Conservation (phyloP, 2,888 invertebrate species). For the Drosophila greeni region DNA sequence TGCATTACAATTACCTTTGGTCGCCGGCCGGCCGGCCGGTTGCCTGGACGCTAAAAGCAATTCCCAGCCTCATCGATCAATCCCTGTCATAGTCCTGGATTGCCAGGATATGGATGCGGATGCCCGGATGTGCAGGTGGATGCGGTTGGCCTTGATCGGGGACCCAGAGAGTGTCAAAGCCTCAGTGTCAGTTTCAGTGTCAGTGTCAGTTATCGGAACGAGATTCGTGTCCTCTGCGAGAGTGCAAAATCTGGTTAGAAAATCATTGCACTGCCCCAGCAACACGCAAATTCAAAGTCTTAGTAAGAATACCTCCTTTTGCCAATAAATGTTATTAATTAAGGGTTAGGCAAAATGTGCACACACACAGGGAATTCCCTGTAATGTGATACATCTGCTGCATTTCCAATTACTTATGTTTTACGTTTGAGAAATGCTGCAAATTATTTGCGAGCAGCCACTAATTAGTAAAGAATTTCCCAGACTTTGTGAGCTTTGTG, state of each 20-base stretch:
- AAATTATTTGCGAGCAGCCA: neutral
- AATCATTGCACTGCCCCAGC: no score
- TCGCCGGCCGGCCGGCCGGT: neutral
- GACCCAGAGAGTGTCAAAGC: neutral
- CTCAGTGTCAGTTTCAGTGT: neutral
- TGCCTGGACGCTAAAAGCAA: neutral
- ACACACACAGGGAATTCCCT: no score
- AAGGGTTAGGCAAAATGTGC: no score
- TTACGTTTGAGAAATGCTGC: neutral
- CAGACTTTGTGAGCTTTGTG: neutral
- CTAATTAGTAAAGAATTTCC: neutral
- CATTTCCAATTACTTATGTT: neutral
- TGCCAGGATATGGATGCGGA: neutral
- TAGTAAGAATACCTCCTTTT: neutral
- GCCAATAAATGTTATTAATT: neutral
- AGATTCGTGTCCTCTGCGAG: neutral
- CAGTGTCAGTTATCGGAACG: no score
- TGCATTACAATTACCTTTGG: conserved; percentile 30
- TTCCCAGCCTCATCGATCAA: conserved; percentile 10
- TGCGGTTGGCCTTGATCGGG: conserved; percentile 9
- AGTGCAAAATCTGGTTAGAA: neutral
- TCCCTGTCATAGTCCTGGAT: conserved; percentile 8
- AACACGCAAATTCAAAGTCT: neutral
- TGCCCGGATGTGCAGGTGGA: neutral
- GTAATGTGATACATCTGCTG: neutral